Evolutionary conservation across 2,113 vertebrate genomes (phyloP), one percentile per base, ranked within the genome.

Genomic region (Eulemur rufifrons): DNA sequence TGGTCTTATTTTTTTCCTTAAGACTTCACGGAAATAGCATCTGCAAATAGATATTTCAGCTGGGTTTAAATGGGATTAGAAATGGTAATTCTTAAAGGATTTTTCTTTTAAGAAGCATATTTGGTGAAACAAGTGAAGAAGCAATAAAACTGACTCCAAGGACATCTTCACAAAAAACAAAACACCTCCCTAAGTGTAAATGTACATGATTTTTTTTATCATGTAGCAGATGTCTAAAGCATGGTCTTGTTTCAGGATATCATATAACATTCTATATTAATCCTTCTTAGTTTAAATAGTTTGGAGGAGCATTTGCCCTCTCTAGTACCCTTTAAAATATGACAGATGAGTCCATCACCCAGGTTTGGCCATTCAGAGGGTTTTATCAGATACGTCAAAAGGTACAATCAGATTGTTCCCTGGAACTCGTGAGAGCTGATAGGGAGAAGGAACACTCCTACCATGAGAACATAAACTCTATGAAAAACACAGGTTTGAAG

Each of bases 41-140:
- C 17, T 45, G 23, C 74, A 27, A 68, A 77, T 12, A 88, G 50
- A 56, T 83, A 68, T 50, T 82, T 86, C 32, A 52, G 11, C 8
- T 81, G 94, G 61, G 10, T 64, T 93, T 27, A 86, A 50, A 32
- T 64, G n/a, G 61, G 37, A 82, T 76, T 54, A 68, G 80, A 66
- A 64, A 18, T 66, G 5, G 29, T 74, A 34, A 91, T 50, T 64
- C 11, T 64, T 34, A 73, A 85, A 74, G 27, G 2, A 17, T 73
- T 80, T 93, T 89, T 68, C 25, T 84, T 91, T 84, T 88, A 78
- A 83, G 37, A 94, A 81, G 83, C 66, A 52, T 42, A 80, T 80
- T 66, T 87, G 23, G 59, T 34, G 29, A 93, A 86, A 77, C 8
- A 82, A 54, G 17, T 9, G 71, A 86, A 59, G 11, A 73, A 66